Evolutionary conservation across 2,113 vertebrate genomes (phyloP), one percentile per base, ranked within the genome.

Genomic region (Bos taurus): DNA sequence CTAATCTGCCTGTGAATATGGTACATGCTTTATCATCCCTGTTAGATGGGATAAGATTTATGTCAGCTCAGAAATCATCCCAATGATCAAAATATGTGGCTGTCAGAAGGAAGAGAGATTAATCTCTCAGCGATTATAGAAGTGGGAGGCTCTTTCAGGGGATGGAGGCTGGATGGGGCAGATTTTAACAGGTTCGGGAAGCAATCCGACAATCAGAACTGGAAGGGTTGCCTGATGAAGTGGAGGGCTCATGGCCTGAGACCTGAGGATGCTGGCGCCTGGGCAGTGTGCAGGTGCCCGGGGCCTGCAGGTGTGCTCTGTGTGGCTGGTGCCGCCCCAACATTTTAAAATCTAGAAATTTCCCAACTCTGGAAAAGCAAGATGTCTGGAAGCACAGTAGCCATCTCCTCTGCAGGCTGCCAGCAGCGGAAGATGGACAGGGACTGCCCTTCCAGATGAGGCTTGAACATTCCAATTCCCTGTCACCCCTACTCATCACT

Each of bases 61-160:
- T 85, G 67, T 96, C 95, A 80, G 91, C 67, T 94, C 93, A 95
- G 91, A 97, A 97, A 91, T 94, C 89, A 95, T 62, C 17, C 59
- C 78, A 40, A 1, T 88, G 81, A 90, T 94, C 85, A 85, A 85
- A 97, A 89, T 90, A 82, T 78, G 82, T 95, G 85, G 77, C 92
- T 97, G 85, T 93, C 91, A 60, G 23, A 43, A 25, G 59, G 30
- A 54, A 90, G 48, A 56, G 23, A 78, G 81, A 95, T 95, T 95
- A 81, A 82, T 95, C 85, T 96, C 40, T 85, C 81, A 2, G 40
- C 95, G 85, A 93, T 98, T 81, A 64, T 2, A 50, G 87, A 77
- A 10, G 48, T 57, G 77, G 64, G 48, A 36, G 0, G 3, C 81
- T 74, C 57, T 86, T 43, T 19, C 1, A 4, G 7, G 11, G n/a